A percentile compares a stretch with the other conserved stretches of the same genome.
These are phyloP conservation scores for Cygnus olor DNA, from an alignment of 2,797 vertebrate genomes.

Conservation along the genomic window DNA sequence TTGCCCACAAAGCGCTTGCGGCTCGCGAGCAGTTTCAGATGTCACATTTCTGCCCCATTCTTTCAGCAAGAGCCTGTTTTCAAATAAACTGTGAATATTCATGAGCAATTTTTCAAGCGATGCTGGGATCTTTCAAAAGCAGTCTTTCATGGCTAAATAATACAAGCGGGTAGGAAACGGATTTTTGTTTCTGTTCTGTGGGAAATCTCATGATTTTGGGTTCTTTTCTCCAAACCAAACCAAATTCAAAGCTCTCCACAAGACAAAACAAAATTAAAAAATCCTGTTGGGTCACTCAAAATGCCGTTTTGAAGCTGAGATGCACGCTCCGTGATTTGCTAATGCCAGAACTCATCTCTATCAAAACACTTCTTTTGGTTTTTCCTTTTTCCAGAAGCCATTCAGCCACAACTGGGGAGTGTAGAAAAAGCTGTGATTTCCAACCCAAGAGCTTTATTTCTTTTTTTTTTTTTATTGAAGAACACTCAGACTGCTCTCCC, in stretches of 20 bases:
- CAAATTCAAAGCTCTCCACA: background rate
- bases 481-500: background rate
- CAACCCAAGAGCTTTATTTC: background rate
- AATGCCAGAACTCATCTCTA: background rate
- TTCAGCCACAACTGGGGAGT: background rate
- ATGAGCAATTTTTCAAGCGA: background rate
- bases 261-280: background rate
- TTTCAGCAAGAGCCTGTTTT: background rate
- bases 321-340: background rate
- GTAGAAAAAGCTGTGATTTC: background rate
- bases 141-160: background rate
- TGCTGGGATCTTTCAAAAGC: background rate
- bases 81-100: background rate
- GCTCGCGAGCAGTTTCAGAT: background rate
- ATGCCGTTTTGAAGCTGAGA: background rate
- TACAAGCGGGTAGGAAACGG: background rate
- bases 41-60: background rate
- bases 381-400: background rate
- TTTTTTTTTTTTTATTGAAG: background rate
- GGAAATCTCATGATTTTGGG: background rate
- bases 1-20: background rate
- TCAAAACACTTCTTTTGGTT: accelerated
- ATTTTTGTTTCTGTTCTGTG: background rate
- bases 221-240: background rate
- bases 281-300: background rate